Conservation (phyloP, 2,797 vertebrate species). For the Rhabdophis nuchalis region DNA sequence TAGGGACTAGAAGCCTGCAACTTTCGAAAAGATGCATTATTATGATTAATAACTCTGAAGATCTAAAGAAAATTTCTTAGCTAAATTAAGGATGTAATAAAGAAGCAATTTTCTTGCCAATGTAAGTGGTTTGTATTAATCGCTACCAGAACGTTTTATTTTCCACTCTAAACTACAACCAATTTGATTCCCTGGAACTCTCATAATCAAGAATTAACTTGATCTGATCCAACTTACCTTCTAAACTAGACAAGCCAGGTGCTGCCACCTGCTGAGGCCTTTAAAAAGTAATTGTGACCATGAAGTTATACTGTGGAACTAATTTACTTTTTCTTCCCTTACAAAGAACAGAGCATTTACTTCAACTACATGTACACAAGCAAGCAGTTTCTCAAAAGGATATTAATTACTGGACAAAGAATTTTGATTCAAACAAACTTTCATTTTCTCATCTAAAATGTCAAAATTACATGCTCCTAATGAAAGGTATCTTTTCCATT, state of each 20-base stretch:
- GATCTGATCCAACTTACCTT: not conserved
- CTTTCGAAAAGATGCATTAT: not conserved
- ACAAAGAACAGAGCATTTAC: not conserved
- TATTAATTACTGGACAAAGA: not conserved
- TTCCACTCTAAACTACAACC: not conserved
- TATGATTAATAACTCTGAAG: not conserved
- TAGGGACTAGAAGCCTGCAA: not conserved
- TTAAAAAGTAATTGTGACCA: not conserved
- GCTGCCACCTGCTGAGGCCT: not conserved
- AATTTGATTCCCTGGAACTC: not conserved
- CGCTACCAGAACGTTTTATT: not conserved
- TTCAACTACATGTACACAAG: not conserved
- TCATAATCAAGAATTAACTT: not conserved
- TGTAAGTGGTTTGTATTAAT: not conserved
- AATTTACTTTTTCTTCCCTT: not conserved
- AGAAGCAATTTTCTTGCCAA: not conserved
- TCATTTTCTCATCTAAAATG: not conserved
- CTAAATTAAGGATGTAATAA: not conserved
- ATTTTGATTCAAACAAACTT: not conserved
- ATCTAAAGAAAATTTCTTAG: not conserved
- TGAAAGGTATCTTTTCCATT: not conserved
- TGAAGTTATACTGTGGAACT: not conserved
- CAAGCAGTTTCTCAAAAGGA: not conserved
- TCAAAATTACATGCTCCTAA: not conserved
- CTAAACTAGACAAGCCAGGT: not conserved